Percentiles rank a stretch among this genome's conserved stretches.
Conservation (phyloP, 2,888 invertebrate genomes). For the Timema podura region DNA sequence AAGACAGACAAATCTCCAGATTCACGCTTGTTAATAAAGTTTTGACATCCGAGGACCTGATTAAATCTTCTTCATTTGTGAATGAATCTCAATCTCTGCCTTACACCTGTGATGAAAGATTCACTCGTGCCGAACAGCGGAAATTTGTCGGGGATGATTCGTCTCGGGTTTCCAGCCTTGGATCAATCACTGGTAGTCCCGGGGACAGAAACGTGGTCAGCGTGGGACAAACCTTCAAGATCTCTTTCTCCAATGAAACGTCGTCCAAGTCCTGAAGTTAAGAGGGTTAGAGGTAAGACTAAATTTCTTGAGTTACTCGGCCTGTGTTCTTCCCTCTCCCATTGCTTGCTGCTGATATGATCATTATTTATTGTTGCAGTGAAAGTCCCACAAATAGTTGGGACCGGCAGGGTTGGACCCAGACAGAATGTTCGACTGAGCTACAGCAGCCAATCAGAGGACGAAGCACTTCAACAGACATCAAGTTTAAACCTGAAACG, state of each 20-base stretch:
- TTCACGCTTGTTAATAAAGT: no score
- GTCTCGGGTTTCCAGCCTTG: no score
- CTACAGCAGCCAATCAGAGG: conserved; percentile 26
- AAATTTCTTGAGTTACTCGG: background rate
- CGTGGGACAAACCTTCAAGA: conserved; percentile 19
- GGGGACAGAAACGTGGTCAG: conserved; percentile 16
- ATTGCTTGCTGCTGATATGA: background rate
- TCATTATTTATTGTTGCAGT: conserved; percentile 38
- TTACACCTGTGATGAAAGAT: no score
- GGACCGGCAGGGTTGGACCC: conserved; percentile 46
- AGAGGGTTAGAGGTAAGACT: conserved; percentile 15
- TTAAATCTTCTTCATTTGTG: no score
- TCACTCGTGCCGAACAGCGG: no score
- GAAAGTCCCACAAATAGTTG: conserved; percentile 43
- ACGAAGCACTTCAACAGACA: conserved; percentile 12
- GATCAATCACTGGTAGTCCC: no score
- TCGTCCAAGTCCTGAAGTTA: background rate
- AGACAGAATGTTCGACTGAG: conserved; percentile 38
- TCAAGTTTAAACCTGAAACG: background rate
- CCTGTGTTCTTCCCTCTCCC: background rate
- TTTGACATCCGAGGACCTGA: no score
- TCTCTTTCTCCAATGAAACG: conserved; percentile 13
- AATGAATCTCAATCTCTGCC: no score
- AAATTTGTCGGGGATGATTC: no score
- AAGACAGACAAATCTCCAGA: no score